Evolutionary conservation across 2,113 vertebrate species (phyloP), one percentile per base, ranked within the genome.

Genomic region (Ciconia stormi): DNA sequence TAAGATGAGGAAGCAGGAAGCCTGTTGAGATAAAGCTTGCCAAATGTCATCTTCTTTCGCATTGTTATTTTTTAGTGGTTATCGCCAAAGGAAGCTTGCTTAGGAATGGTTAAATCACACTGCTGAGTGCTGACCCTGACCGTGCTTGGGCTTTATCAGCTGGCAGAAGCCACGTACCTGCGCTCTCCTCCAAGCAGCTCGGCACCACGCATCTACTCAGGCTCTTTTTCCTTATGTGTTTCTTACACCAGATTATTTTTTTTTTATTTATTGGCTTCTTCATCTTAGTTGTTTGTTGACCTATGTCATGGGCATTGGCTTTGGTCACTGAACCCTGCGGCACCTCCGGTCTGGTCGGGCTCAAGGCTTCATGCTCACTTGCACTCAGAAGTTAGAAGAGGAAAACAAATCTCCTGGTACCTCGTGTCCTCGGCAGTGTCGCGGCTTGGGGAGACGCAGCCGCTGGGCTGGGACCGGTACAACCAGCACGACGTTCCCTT

Each of bases 291-390:
- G 4, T 16, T 55, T 42, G 47, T 32, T 50, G 73, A 58, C 23
- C 32, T 42, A 7, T 12, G 52, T 26, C 32, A 10, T 0, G 8
- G 59, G 11, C 38, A 47, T 32, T 32, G 50, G 47, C 55, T 84
- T 58, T 40, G 78, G 73, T 16, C 61, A 16, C 52, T 59, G 71
- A 67, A 72, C 66, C 82, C 26, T 49, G 61, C 18, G 23, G 52
- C 50, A 66, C 17, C n/a, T 38, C 50, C 0, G 2, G 32, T 52
- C 58, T 5, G 36, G 1, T 4, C 1, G 2, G n/a, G n/a, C 69
- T 87, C n/a, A 22, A 40, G 47, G 29, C 44, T 93, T 63, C 34
- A 19, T 8, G n/a, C 9, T 81, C 50, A 10, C 27, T 50, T 53
- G 40, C 47, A 10, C n/a, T 70, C 32, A 7, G 47, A 87, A 46